Percentiles rank a stretch among this genome's conserved stretches.
phyloP scores from a whole-genome alignment of 2,797 vertebrate species.

The Lagorchestes hirsutus region DNA sequence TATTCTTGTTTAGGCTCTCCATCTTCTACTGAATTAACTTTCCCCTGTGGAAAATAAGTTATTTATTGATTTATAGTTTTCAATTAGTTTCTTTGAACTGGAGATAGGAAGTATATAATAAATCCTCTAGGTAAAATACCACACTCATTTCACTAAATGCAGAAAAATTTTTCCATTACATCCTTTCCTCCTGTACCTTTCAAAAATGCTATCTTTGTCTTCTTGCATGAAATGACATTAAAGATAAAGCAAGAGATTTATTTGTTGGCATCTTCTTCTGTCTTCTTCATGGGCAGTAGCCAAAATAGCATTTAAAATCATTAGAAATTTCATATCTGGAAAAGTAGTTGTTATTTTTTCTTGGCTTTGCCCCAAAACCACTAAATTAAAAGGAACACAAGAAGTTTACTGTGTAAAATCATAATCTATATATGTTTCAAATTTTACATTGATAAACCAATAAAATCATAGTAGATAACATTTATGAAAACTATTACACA shows the following conservation, averaged over 20 bases:
- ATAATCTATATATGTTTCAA: background rate
- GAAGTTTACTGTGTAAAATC: background rate
- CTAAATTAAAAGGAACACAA: background rate
- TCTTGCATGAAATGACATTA: slow-evolving; percentile 16
- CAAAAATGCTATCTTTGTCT: slow-evolving; percentile 29
- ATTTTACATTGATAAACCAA: background rate
- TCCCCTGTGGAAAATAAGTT: slow-evolving; percentile 1
- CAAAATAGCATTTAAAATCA: slow-evolving; percentile 18
- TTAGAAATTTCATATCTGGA: background rate
- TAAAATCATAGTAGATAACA: background rate
- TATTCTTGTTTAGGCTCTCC: background rate
- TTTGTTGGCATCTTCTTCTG: slow-evolving; percentile 9
- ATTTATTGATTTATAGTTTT: slow-evolving; percentile 24
- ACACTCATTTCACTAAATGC: slow-evolving; percentile 26
- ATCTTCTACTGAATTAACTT: background rate
- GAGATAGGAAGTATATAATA: slow-evolving; percentile 28
- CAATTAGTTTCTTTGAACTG: slow-evolving; percentile 44
- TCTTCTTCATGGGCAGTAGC: background rate
- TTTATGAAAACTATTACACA: background rate
- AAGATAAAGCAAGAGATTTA: background rate
- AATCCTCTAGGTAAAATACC: slow-evolving; percentile 14
- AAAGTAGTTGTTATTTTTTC: background rate
- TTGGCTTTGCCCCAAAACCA: background rate
- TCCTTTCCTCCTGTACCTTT: slow-evolving; percentile 10
- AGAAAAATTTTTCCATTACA: slow-evolving; percentile 32